A percentile compares a stretch with the other conserved stretches of the same genome.
These are phyloP conservation scores for Rhineura floridana DNA, from an alignment of 2,113 vertebrate species.

Conservation along the genomic window DNA sequence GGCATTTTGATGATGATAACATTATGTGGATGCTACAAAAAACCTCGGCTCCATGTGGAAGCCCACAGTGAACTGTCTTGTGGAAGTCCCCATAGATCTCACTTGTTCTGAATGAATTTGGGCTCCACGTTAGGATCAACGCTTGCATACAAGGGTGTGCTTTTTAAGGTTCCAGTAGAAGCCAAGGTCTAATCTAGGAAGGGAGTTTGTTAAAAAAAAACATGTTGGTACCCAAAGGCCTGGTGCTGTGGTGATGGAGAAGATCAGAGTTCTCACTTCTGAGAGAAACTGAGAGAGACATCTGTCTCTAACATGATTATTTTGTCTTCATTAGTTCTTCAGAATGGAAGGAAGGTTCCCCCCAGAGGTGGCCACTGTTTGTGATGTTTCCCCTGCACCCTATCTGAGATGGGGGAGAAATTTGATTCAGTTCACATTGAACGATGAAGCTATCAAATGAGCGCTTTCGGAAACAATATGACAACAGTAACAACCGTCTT, in stretches of 20 bases:
- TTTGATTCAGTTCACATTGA: no score
- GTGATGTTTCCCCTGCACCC: slow-evolving; percentile 37
- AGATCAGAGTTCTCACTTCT: slow-evolving; percentile 62
- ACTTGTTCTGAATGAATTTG: slow-evolving; percentile 32
- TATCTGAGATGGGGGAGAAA: no score
- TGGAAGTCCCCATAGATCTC: not conserved
- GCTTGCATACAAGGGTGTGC: slow-evolving; percentile 19
- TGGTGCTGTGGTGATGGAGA: slow-evolving; percentile 65
- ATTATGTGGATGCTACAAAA: no score
- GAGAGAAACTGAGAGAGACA: slow-evolving; percentile 65
- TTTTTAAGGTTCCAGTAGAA: slow-evolving; percentile 57
- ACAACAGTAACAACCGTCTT: no score
- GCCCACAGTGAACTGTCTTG: not conserved
- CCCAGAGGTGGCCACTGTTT: slow-evolving; percentile 65
- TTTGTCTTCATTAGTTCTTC: slow-evolving; percentile 62
- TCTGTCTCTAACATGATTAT: slow-evolving; percentile 69
- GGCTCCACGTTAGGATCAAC: slow-evolving; percentile 56
- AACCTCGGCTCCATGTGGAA: no score
- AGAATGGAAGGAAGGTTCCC: slow-evolving; percentile 68
- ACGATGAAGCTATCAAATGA: no score
- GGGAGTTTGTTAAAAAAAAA: slow-evolving; percentile 69
- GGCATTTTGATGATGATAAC: no score
- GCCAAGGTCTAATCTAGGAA: slow-evolving; percentile 62
- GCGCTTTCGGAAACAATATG: no score
- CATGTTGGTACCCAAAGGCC: slow-evolving; percentile 56